Conservation (phyloP, 2,888 invertebrate genomes). For the Hirtodrosophila trivittata region DNA sequence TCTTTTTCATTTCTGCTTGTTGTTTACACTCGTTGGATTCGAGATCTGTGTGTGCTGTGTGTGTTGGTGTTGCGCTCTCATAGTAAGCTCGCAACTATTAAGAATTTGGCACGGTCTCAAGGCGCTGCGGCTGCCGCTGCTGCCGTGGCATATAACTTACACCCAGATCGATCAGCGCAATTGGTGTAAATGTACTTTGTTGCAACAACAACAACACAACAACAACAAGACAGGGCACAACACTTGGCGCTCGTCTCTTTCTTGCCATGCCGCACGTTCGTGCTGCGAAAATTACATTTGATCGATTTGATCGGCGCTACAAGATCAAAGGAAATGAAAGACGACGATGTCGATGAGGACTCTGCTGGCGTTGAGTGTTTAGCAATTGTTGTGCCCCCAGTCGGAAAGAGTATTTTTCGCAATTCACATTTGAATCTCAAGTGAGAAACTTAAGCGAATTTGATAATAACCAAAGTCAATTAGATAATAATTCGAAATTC, state of each 20-base stretch:
- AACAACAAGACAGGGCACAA: constrained; percentile 48
- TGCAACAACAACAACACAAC: constrained; percentile 38
- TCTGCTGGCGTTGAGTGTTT: constrained; percentile 52
- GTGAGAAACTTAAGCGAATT: constrained; percentile 3
- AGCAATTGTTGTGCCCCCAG: constrained; percentile 40
- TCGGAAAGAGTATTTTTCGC: constrained; percentile 30
- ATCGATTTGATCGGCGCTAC: constrained; percentile 84
- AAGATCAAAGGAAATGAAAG: constrained; percentile 82
- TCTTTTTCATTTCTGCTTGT: constrained; percentile 19
- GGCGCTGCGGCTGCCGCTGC: constrained; percentile 34
- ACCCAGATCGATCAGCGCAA: constrained; percentile 80
- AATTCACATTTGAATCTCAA: constrained; percentile 7
- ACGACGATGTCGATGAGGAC: constrained; percentile 44
- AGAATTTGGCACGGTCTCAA: constrained; percentile 80
- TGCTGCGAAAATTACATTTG: constrained; percentile 82
- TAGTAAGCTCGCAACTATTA: constrained; percentile 78
- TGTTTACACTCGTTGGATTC: constrained; percentile 58
- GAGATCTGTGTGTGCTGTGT: constrained; percentile 4
- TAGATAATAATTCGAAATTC: too few species aligned
- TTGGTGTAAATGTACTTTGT: constrained; percentile 81
- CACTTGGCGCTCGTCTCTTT: constrained; percentile 72
- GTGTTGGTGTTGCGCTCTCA: constrained; percentile 46
- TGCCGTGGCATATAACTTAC: constrained; percentile 76
- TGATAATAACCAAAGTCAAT: too few species aligned
- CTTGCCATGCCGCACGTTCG: constrained; percentile 73